Conservation (phyloP, 2,113 vertebrate species). For the Ursus arctos region DNA sequence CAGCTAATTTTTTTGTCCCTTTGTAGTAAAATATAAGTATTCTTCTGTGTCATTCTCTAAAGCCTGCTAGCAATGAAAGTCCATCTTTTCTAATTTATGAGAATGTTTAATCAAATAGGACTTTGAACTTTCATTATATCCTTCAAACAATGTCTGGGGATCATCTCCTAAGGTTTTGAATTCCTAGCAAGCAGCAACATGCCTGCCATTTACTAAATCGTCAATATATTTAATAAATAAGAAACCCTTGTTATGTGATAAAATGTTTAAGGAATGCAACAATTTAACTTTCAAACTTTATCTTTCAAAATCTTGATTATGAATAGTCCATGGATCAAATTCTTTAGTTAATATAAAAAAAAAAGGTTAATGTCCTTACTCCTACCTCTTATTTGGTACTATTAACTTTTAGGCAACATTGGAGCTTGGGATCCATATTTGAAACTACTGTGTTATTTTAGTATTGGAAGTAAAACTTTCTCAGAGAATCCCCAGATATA, state of each 20-base stretch:
- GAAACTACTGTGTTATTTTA: background rate
- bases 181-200: background rate
- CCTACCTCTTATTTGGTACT: background rate
- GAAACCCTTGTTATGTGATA: background rate
- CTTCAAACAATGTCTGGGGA: background rate
- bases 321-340: background rate
- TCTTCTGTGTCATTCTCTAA: background rate
- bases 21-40: slow-evolving; percentile 1
- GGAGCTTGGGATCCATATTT: background rate
- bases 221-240: background rate
- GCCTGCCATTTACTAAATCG: background rate
- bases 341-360: background rate
- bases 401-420: background rate
- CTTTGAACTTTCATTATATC: background rate
- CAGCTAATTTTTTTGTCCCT: background rate
- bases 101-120: slow-evolving; percentile 4
- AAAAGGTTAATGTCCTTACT: background rate
- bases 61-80: background rate
- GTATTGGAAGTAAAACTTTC: background rate
- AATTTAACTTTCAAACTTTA: background rate
- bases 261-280: background rate
- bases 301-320: slow-evolving; percentile 7
- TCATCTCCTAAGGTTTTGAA: background rate
- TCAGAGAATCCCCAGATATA: background rate
- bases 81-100: background rate